A percentile compares a stretch with the other conserved stretches of the same genome.
phyloP scores from a whole-genome alignment of 2,888 invertebrate genomes.

The Gibbula magus region DNA sequence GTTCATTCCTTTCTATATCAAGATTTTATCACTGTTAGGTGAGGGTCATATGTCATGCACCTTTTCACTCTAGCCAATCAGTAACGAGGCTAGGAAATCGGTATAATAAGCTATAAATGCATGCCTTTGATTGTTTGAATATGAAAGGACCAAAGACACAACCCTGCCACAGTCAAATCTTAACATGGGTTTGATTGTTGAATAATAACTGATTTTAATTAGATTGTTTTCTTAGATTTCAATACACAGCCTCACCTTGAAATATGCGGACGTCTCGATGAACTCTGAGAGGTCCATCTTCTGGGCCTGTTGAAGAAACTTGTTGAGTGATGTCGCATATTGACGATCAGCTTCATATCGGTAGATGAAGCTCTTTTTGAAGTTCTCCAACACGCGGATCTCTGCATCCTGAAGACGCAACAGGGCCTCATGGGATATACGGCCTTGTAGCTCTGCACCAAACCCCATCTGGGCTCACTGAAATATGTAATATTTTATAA shows the following conservation, averaged over 20 bases:
- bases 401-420: conserved; percentile 94
- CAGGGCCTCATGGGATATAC: conserved; percentile 92
- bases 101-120: too few relatives aligned
- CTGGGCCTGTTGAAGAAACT: conserved; percentile 70
- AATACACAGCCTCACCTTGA: conserved; percentile 61
- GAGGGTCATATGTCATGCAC: too few relatives aligned
- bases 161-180: too few relatives aligned
- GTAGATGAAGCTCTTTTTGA: conserved; percentile 89
- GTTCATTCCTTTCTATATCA: too few relatives aligned
- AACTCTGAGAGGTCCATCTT: conserved; percentile 66
- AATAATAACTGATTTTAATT: too few relatives aligned
- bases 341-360: conserved; percentile 94
- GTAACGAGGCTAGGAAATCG: too few relatives aligned
- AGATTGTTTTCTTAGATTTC: too few relatives aligned
- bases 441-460: conserved; percentile 89
- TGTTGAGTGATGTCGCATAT: conserved; percentile 86
- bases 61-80: too few relatives aligned
- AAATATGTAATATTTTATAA: background rate
- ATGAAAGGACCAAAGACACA: too few relatives aligned
- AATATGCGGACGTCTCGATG: conserved; percentile 58
- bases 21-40: too few relatives aligned
- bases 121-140: too few relatives aligned
- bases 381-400: conserved; percentile 91
- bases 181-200: too few relatives aligned
- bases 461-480: conserved; percentile 79